A percentile compares a stretch with the other conserved stretches of the same genome.
phyloP scores from a whole-genome alignment of 2,113 vertebrate genomes.

The Ammospiza nelsoni region DNA sequence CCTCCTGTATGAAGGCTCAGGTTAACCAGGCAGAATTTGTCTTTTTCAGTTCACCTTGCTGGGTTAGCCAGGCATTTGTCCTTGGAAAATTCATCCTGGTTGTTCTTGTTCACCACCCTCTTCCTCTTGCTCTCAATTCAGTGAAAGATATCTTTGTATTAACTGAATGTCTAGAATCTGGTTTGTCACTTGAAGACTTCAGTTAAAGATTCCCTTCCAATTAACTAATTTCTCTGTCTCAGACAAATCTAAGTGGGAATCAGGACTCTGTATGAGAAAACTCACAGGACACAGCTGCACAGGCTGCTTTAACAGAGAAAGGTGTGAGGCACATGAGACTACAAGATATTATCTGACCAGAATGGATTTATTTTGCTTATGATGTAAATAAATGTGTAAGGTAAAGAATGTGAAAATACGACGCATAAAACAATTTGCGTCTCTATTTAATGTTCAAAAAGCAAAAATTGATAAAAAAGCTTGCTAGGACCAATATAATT shows the following conservation, averaged over 20 bases:
- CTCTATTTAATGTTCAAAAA: background rate
- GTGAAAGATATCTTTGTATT: background rate
- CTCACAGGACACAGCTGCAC: accelerated
- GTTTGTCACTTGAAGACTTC: background rate
- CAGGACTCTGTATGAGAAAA: background rate
- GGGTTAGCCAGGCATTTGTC: background rate
- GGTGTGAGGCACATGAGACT: accelerated
- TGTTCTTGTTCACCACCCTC: background rate
- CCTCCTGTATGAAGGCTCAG: background rate
- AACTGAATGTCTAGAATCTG: background rate
- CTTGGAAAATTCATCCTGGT: background rate
- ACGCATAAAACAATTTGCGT: accelerated
- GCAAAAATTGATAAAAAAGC: background rate
- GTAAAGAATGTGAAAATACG: background rate
- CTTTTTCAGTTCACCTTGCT: background rate
- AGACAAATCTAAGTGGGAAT: background rate
- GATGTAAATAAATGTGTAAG: background rate
- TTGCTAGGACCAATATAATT: background rate
- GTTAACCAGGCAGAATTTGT: background rate
- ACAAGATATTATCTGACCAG: background rate
- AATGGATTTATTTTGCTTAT: background rate
- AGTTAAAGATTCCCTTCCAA: background rate
- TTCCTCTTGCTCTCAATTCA: background rate
- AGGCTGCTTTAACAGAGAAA: background rate
- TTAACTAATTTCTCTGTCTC: background rate